Conservation (phyloP, 2,797 vertebrate species). For the Oceanodroma leucorhoa region DNA sequence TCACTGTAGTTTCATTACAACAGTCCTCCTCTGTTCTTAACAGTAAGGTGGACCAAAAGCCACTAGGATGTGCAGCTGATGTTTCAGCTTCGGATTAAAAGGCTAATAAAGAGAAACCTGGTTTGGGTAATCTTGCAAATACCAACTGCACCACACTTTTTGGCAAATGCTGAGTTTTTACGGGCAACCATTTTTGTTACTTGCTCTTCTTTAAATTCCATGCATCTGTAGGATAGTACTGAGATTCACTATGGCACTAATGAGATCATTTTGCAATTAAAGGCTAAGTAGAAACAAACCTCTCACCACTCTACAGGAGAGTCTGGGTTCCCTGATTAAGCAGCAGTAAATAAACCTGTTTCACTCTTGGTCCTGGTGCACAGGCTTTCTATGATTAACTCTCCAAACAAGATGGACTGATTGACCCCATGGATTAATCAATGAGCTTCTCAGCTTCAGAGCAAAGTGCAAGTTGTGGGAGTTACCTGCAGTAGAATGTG, state of each 20-base stretch:
- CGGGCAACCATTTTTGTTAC: not conserved
- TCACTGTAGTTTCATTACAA: not conserved
- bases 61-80: not conserved
- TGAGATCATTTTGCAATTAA: constrained; percentile 64
- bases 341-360: constrained; percentile 52
- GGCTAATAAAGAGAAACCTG: not conserved
- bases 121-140: not conserved
- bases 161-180: not conserved
- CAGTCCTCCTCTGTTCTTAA: not conserved
- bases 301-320: constrained; percentile 36
- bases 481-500: constrained; percentile 26
- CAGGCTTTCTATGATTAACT: constrained; percentile 52
- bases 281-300: constrained; percentile 56
- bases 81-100: not conserved
- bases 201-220: constrained; percentile 14
- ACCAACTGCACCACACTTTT: not conserved
- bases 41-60: not conserved
- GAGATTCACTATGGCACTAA: constrained; percentile 45
- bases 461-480: constrained; percentile 55
- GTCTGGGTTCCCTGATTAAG: constrained; percentile 2
- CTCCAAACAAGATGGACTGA: constrained; percentile 56
- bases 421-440: constrained; percentile 68
- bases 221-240: not conserved
- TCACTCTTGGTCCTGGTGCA: constrained; percentile 4
- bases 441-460: constrained; percentile 50